These are phyloP conservation scores for Pheosia tremula DNA, from an alignment of 2,888 invertebrate species.

Conservation along the genomic window DNA sequence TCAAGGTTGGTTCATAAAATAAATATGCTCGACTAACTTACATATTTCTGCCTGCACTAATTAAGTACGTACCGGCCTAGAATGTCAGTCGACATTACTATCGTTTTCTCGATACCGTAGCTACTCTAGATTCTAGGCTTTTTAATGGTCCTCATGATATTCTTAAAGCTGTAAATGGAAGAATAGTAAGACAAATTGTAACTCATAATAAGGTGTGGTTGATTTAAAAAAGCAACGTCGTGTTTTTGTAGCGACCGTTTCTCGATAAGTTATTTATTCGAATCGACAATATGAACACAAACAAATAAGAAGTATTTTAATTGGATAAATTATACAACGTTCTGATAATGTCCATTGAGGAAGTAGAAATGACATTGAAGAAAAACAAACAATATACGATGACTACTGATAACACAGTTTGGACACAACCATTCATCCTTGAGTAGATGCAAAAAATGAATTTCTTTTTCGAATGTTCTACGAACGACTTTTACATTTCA, in stretches of 20 bases:
- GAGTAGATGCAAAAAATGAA: background rate
- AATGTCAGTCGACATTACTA: conserved; percentile 61
- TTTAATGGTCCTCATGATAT: conserved; percentile 60
- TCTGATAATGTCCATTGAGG: conserved; percentile 7
- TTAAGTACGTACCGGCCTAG: conserved; percentile 68
- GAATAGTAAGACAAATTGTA: conserved; percentile 54
- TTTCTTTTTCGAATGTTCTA: background rate
- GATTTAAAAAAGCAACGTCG: conserved; percentile 34
- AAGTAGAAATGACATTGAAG: conserved; percentile 9
- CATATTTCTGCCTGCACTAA: conserved; percentile 73
- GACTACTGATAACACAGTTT: conserved; percentile 11
- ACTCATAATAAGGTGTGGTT: conserved; percentile 42
- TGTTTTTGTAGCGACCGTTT: conserved; percentile 21
- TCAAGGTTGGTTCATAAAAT: conserved; percentile 74
- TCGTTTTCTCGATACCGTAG: conserved; percentile 51
- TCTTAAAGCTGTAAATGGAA: conserved; percentile 64
- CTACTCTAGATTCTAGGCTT: conserved; percentile 49
- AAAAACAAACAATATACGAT: conserved; percentile 10
- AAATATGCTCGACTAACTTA: conserved; percentile 58
- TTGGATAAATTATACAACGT: conserved; percentile 10
- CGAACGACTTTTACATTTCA: background rate
- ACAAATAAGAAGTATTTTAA: conserved; percentile 8
- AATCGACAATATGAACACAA: background rate
- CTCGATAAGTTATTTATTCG: background rate
- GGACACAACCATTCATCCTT: conserved; percentile 1